A percentile compares a stretch with the other conserved stretches of the same genome.
These are phyloP conservation scores for Pollenia angustigena DNA, from an alignment of 2,888 invertebrate species.

Conservation along the genomic window DNA sequence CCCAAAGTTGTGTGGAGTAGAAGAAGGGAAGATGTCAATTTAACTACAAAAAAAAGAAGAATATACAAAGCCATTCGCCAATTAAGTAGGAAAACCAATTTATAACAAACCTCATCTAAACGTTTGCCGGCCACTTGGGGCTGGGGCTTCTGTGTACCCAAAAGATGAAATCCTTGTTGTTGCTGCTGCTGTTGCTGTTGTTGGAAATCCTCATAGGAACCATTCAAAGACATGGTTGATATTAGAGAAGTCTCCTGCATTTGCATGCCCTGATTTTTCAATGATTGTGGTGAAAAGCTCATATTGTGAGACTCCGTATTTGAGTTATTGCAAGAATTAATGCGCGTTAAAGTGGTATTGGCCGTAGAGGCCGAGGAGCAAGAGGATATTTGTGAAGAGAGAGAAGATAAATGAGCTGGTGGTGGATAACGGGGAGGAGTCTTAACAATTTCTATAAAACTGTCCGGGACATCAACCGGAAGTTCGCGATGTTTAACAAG, in stretches of 20 bases:
- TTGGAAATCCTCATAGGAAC: slow-evolving; percentile 77
- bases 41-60: slow-evolving; percentile 22
- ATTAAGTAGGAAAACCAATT: slow-evolving; percentile 39
- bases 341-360: slow-evolving; percentile 78
- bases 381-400: slow-evolving; percentile 80
- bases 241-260: slow-evolving; percentile 77
- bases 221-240: slow-evolving; percentile 76
- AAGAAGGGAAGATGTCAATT: slow-evolving; percentile 26
- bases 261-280: slow-evolving; percentile 67
- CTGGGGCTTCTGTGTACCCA: slow-evolving; percentile 65
- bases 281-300: slow-evolving; percentile 70
- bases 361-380: slow-evolving; percentile 80
- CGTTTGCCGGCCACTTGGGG: slow-evolving; percentile 76
- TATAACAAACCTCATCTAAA: slow-evolving; percentile 80
- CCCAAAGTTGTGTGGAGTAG: background rate
- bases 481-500: slow-evolving; percentile 86
- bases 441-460: slow-evolving; percentile 93
- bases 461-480: slow-evolving; percentile 95
- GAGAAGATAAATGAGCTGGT: slow-evolving; percentile 84
- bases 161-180: slow-evolving; percentile 47
- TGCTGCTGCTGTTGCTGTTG: slow-evolving; percentile 56
- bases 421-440: slow-evolving; percentile 88
- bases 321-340: slow-evolving; percentile 74
- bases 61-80: slow-evolving; percentile 62
- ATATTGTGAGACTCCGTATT: slow-evolving; percentile 70